Conservation (phyloP, 23 tunicate genomes). For the Styela clava region DNA sequence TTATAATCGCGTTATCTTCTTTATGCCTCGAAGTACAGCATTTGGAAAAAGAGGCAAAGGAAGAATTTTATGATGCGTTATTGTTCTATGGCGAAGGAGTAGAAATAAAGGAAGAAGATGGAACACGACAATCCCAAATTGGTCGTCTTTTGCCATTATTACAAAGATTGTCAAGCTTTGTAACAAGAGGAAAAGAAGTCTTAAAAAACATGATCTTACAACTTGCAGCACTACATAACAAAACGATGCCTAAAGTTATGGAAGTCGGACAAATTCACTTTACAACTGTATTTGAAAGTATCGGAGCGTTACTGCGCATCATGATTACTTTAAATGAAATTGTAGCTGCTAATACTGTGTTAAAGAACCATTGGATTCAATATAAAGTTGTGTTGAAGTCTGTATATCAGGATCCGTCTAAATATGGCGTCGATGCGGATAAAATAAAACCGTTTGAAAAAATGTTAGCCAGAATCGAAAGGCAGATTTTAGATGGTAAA, state of each 20-base stretch:
- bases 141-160: slow-evolving; percentile 67
- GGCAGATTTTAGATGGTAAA: slow-evolving; percentile 30
- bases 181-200: slow-evolving; percentile 64
- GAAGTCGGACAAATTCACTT: slow-evolving; percentile 66
- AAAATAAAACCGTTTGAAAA: slow-evolving; percentile 70
- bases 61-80: slow-evolving; percentile 68
- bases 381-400: slow-evolving; percentile 72
- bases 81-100: slow-evolving; percentile 85
- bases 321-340: slow-evolving; percentile 67
- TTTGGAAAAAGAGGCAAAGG: slow-evolving; percentile 65
- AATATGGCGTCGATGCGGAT: slow-evolving; percentile 43
- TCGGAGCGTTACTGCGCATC: slow-evolving; percentile 44
- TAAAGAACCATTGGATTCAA: slow-evolving; percentile 61
- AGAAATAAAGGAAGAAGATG: slow-evolving; percentile 34
- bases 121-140: slow-evolving; percentile 46
- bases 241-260: slow-evolving; percentile 83
- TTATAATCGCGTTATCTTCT: slow-evolving; percentile 72
- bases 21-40: slow-evolving; percentile 50
- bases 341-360: slow-evolving; percentile 41
- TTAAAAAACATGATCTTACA: slow-evolving; percentile 66
- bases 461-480: slow-evolving; percentile 55
- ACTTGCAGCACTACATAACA: slow-evolving; percentile 84
- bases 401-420: slow-evolving; percentile 56
- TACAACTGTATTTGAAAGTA: slow-evolving; percentile 51
- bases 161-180: slow-evolving; percentile 70